A percentile compares a stretch with the other conserved stretches of the same genome.
These are phyloP conservation scores for Pseudachorutes palmiensis DNA, from an alignment of 1,140 invertebrate genomes.

Conservation along the genomic window DNA sequence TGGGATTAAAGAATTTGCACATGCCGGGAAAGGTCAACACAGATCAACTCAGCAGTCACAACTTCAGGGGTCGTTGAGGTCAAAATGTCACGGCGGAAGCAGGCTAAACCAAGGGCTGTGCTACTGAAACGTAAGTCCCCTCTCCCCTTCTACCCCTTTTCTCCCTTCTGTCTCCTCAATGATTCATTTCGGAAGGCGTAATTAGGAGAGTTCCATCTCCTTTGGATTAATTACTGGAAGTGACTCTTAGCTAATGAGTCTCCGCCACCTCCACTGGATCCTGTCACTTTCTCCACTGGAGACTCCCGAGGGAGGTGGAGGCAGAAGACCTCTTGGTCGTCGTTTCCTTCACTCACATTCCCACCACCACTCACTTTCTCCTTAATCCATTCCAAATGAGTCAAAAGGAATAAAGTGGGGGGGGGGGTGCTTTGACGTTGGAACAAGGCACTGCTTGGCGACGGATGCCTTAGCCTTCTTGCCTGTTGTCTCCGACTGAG, in stretches of 20 bases:
- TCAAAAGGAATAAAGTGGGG: too few species aligned
- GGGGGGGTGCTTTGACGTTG: too few species aligned
- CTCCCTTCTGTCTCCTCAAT: neutral
- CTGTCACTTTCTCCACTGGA: neutral
- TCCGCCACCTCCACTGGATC: neutral
- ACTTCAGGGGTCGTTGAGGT: too few species aligned
- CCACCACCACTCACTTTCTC: too few species aligned
- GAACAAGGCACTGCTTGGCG: neutral
- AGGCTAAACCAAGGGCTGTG: constrained; percentile 47
- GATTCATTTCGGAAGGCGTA: neutral
- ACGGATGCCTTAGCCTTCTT: neutral
- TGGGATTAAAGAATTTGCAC: too few species aligned
- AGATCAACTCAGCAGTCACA: too few species aligned
- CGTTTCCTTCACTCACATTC: too few species aligned
- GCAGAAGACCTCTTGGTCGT: too few species aligned
- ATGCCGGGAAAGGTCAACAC: too few species aligned
- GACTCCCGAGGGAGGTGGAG: neutral
- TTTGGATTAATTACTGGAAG: neutral
- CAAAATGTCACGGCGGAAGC: constrained; percentile 48
- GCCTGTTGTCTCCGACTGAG: neutral
- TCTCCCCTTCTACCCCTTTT: constrained; percentile 5
- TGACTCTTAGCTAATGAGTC: constrained; percentile 9
- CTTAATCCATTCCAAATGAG: too few species aligned
- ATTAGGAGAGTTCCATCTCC: neutral
- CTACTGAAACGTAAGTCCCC: constrained; percentile 46